Base-by-base conservation (phyloP, 2,113 vertebrate species). In the Podiceps cristatus region DNA sequence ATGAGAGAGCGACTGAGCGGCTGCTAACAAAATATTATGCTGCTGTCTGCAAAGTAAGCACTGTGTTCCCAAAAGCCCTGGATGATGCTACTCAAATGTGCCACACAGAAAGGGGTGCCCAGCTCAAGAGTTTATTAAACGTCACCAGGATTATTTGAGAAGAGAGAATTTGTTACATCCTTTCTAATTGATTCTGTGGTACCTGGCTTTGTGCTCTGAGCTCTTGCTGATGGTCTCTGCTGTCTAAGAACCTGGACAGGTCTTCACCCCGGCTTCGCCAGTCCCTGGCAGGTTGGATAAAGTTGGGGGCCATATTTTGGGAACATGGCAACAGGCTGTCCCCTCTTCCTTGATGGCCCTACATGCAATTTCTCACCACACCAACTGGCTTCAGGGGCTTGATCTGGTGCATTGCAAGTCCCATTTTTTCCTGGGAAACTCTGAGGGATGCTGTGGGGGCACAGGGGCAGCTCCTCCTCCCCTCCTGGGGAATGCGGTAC, bases 21-120 rank as follows among this genome's bases (percentile, higher is more conserved):
- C 59, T 93, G 44, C 69, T 91, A 84, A 58, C 44, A 86, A 94
- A 96, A 83, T 78, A 80, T 76, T 83, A 62, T 29, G 19, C 55
- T 97, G 29, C 66, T 81, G 31, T 76, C 79, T 95, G 35, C 73
- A 92, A 94, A 96, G 69, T 77, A 86, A 94, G 53, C 20, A 1
- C 67, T 62, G 47, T 78, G n/a, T 35, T 69, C 75, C 71, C 82
- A 78, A 88, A 64, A 66, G 50, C 28, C 64, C 66, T 83, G 79
- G 18, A 42, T 3, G 4, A 18, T 52, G 52, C 71, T 83, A 7
- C 81, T 90, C 64, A 80, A 76, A 73, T 14, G 44, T 79, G 63
- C 29, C 52, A 72, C 12, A 37, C n/a, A 28, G 18, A 49, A 85
- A n/a, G 9, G 19, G 33, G n/a, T 87, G 63, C 23, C n/a, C 6